Conservation (phyloP, 2,113 vertebrate species). For the Ciconia boyciana region DNA sequence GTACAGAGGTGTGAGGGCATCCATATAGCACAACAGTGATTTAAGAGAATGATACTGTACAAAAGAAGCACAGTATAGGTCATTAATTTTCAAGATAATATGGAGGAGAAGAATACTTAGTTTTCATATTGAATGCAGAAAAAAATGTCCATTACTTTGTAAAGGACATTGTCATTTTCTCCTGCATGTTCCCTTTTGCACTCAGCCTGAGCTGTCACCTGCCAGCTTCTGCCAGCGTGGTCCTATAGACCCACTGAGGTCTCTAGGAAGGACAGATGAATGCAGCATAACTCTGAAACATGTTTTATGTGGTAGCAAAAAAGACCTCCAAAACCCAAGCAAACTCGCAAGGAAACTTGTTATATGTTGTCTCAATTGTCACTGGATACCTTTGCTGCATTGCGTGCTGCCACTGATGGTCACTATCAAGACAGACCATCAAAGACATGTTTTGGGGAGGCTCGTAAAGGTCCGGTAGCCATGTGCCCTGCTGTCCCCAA, state of each 20-base stretch:
- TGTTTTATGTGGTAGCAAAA: not conserved
- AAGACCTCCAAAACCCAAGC: not conserved
- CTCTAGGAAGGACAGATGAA: not conserved
- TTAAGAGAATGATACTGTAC: not conserved
- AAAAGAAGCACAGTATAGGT: not conserved
- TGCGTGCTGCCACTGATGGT: not conserved
- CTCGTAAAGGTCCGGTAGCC: not conserved
- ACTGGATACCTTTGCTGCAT: not conserved
- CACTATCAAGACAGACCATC: not conserved
- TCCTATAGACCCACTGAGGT: not conserved
- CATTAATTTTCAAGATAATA: not conserved
- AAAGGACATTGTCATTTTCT: not conserved
- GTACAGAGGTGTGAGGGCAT: not conserved
- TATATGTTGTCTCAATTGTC: fast-evolving
- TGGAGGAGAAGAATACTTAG: not conserved
- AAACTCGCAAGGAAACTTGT: not conserved
- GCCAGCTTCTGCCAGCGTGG: not conserved
- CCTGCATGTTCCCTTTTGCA: not conserved
- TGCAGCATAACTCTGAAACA: not conserved
- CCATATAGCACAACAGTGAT: not conserved
- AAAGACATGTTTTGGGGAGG: not conserved
- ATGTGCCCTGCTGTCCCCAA: not conserved
- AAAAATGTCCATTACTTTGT: not conserved
- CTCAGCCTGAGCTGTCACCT: not conserved
- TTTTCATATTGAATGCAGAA: not conserved